Conservation (phyloP, 2,888 invertebrate species). For the Iselma pallidipennis region DNA sequence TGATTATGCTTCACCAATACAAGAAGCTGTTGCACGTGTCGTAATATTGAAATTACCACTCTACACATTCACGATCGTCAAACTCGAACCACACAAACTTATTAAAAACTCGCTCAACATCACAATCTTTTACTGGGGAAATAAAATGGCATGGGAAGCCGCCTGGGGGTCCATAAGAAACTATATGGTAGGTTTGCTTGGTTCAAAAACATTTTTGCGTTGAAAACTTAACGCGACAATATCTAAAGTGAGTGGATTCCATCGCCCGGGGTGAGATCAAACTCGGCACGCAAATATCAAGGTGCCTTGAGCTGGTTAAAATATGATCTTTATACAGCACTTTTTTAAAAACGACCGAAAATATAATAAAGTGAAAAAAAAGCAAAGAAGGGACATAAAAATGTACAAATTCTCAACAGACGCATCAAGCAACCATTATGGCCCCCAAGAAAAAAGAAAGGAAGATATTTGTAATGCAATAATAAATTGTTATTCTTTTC, state of each 20-base stretch:
- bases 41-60: slow-evolving; percentile 1
- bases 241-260: slow-evolving; percentile 45
- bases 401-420: slow-evolving; percentile 12
- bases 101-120: slow-evolving; percentile 17
- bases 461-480: slow-evolving; percentile 24
- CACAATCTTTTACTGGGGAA: slow-evolving; percentile 34
- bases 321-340: slow-evolving; percentile 45
- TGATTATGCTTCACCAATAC: slow-evolving; percentile 7
- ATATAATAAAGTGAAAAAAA: slow-evolving; percentile 45
- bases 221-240: slow-evolving; percentile 47
- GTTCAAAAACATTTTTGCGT: slow-evolving; percentile 47
- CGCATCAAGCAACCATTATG: background rate
- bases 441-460: background rate
- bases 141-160: slow-evolving; percentile 41
- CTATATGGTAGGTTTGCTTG: slow-evolving; percentile 43
- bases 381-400: slow-evolving; percentile 26
- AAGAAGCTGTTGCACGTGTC: slow-evolving; percentile 22
- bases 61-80: slow-evolving; percentile 3
- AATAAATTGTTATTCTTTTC: slow-evolving; percentile 28
- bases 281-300: slow-evolving; percentile 35
- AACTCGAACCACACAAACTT: slow-evolving; percentile 16
- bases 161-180: slow-evolving; percentile 41
- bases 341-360: slow-evolving; percentile 43
- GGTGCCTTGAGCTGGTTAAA: slow-evolving; percentile 46
- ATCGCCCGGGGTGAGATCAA: slow-evolving; percentile 37